Conservation (phyloP, 2,888 invertebrate species). For the Mesorhabditis spiculigera region DNA sequence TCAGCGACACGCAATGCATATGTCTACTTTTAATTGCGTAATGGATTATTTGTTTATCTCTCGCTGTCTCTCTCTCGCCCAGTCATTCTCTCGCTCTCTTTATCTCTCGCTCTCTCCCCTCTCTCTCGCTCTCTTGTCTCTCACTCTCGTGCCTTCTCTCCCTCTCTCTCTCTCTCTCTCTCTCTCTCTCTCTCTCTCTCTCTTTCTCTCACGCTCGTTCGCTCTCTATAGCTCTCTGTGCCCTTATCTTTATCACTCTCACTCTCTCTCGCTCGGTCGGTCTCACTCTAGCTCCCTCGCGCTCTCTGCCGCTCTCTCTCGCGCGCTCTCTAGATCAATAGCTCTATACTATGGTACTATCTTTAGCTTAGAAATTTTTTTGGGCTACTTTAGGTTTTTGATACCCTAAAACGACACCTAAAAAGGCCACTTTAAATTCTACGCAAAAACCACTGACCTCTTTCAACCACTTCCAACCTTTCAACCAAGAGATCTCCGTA, state of each 20-base stretch:
- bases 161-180: constrained; percentile 1
- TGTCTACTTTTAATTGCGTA: too few relatives aligned
- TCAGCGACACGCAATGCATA: too few relatives aligned
- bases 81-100: not conserved
- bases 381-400: too few relatives aligned
- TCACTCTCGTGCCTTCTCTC: not conserved
- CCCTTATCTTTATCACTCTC: constrained; percentile 9
- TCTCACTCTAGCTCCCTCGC: not conserved
- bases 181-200: not conserved
- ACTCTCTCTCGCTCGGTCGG: not conserved
- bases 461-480: too few relatives aligned
- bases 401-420: too few relatives aligned
- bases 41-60: too few relatives aligned
- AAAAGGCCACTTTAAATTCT: too few relatives aligned
- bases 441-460: too few relatives aligned
- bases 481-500: too few relatives aligned
- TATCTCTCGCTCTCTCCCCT: not conserved
- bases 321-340: not conserved
- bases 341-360: not conserved
- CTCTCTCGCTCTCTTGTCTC: not conserved
- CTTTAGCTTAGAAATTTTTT: too few relatives aligned
- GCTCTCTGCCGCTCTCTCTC: not conserved
- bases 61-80: not conserved
- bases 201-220: constrained; percentile 7
- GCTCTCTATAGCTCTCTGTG: not conserved